Base-by-base conservation (phyloP, 2,797 vertebrate species). In the Myotis vivesi region DNA sequence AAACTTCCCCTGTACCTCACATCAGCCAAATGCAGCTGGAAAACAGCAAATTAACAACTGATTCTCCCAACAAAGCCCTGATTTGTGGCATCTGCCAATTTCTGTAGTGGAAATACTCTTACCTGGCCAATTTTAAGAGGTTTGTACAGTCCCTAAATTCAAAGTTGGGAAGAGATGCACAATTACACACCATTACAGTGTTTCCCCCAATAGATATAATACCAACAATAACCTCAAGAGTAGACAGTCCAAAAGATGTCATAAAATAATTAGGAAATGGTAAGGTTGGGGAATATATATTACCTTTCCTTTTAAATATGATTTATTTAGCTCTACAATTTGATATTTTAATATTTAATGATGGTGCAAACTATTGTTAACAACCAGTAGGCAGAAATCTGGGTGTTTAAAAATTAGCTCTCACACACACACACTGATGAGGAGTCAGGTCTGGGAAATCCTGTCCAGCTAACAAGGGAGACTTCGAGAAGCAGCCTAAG, bases 231-330 rank as follows among this genome's bases (percentile, higher is more conserved):
- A 91, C 9, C 68, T 72, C 30, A 84, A 84, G 36, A 76, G 59
- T 71, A 93, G 28, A 80, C 6, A 53, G 23, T 53, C 30, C 30
- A 51, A 57, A 75, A 68, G 6, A 49, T 8, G 25, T 20, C 80
- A 20, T 36, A 89, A 89, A 93, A 91, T 79, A 46, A 49, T 83
- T 80, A 71, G 49, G n/a, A 92, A 92, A 86, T 91, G 15, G 28
- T 71, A 23, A 79, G 4, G 75, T 69, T 38, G 28, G 28, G 2
- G 11, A 7, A 59, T 66, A 81, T 5, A 33, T 55, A 68, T 49
- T 71, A 64, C 33, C 38, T 71, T 73, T 87, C 25, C 44, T 91
- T 87, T 88, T 87, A 81, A 68, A 68, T 75, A 57, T 30, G 44
- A 84, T 66, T 66, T 41, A 53, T 20, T 33, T 93, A 91, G 36